phyloP scores from a whole-genome alignment of 92 coral and sea anemone species.

The Epizoanthus stellaris region DNA sequence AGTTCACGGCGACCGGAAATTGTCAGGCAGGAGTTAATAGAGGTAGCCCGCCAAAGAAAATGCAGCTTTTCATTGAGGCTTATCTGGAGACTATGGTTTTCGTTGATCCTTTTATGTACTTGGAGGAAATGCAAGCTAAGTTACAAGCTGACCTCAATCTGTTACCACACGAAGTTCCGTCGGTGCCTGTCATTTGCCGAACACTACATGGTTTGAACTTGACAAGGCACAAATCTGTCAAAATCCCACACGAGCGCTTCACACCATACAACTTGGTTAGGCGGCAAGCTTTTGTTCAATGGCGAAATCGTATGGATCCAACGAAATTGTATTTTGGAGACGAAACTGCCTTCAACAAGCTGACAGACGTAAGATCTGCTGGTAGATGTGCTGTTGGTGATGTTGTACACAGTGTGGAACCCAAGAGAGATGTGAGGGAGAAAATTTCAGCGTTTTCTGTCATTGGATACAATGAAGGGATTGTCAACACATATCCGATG shows the following conservation, averaged over 20 bases:
- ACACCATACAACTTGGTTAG: conserved; percentile 30
- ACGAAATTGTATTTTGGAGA: conserved; percentile 31
- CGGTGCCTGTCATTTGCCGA: conserved; percentile 31
- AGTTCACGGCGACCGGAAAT: too few species aligned
- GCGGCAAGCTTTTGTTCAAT: conserved; percentile 34
- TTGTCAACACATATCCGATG: conserved; percentile 39
- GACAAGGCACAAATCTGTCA: conserved; percentile 43
- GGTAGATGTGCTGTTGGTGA: conserved; percentile 27
- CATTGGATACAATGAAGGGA: conserved; percentile 44
- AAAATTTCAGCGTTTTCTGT: conserved; percentile 29
- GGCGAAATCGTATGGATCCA: conserved; percentile 50
- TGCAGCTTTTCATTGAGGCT: too few species aligned
- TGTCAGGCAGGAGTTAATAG: too few species aligned
- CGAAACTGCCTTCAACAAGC: conserved; percentile 43
- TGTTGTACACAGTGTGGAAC: background rate
- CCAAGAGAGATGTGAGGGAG: background rate
- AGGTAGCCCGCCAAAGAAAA: too few species aligned
- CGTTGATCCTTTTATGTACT: too few species aligned
- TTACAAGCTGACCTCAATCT: conserved; percentile 18
- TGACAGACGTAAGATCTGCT: conserved; percentile 9
- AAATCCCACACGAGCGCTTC: conserved; percentile 44
- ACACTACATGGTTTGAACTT: conserved; percentile 22
- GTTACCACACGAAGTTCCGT: conserved; percentile 41
- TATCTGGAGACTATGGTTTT: too few species aligned
- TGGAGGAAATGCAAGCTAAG: too few species aligned